Evolutionary conservation across 2,113 vertebrate genomes (phyloP), one percentile per base, ranked within the genome.

Genomic region (Semnopithecus entellus): DNA sequence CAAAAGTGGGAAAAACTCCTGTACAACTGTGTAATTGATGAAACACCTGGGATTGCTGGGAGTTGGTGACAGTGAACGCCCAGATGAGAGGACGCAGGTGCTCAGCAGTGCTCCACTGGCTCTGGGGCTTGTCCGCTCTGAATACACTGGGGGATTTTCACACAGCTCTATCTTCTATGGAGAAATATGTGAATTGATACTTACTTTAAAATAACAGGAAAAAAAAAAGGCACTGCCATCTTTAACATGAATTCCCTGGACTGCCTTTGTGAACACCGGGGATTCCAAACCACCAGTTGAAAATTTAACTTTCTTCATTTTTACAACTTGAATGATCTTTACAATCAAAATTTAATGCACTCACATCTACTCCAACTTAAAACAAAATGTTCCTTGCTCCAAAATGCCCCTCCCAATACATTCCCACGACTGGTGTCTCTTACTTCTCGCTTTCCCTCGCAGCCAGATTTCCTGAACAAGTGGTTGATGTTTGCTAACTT

Each of bases 401-500:
- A 27, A 45, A 76, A 90, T 52, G 38, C 3, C 35, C 55, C 17
- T 57, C 64, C 27, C 13, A 11, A 18, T 18, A 7, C 8, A 16
- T 38, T 8, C 12, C 48, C 23, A 23, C n/a, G 16, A 57, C 45
- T 9, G 40, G 6, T 1, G 25, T 80, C 43, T 38, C 70, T 40
- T 5, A n/a, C n/a, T 76, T 70, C 66, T 57, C 32, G 5, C 23
- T 83, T 78, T 57, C 27, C 32, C n/a, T 48, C 73, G 32, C 7
- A 32, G 48, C 11, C 32, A 70, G 40, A 78, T 25, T 32, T 82
- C 59, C 57, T 8, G 75, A 79, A 93, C 92, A 78, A 55, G 43
- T 32, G 32, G 30, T 78, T 84, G 40, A 81, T 68, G 76, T 85
- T 12, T 78, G 45, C 25, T 94, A 45, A 38, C 52, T 96, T 85